These are phyloP conservation scores for Patiria miniata DNA, from an alignment of 35 echinoderm and acorn worm genomes.

Conservation along the genomic window DNA sequence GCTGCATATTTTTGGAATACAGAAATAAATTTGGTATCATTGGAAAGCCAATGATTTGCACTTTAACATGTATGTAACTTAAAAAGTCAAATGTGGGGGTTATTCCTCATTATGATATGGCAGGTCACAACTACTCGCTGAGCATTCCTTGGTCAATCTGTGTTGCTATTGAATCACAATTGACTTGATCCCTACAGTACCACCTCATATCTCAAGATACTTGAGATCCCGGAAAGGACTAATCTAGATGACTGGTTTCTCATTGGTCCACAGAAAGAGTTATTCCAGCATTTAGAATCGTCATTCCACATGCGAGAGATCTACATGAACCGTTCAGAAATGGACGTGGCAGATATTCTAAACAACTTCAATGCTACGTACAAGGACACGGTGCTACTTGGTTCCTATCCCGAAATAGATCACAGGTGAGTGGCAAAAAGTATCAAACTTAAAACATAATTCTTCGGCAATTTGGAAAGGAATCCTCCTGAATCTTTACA, in stretches of 20 bases:
- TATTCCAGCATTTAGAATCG: slow-evolving; percentile 64
- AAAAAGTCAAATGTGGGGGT: no score
- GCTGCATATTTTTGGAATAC: no score
- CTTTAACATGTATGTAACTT: no score
- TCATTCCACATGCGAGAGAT: slow-evolving; percentile 83
- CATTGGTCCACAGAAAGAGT: slow-evolving; percentile 46
- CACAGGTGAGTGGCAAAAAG: slow-evolving; percentile 62
- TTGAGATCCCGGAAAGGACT: no score
- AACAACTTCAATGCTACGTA: slow-evolving; percentile 90
- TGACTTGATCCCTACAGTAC: no score
- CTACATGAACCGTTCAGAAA: slow-evolving; percentile 62
- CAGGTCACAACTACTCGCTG: no score
- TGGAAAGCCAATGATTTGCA: no score
- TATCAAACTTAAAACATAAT: background rate
- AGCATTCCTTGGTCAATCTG: no score
- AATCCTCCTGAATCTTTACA: background rate
- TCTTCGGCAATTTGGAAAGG: background rate
- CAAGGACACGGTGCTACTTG: slow-evolving; percentile 68
- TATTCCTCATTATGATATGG: no score
- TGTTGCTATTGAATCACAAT: no score
- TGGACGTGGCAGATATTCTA: slow-evolving; percentile 58
- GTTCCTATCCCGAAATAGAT: slow-evolving; percentile 78
- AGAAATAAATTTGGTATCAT: no score
- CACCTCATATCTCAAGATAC: no score
- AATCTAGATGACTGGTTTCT: background rate